These are phyloP conservation scores for Dasypogon diadema DNA, from an alignment of 2,888 invertebrate genomes.

Conservation along the genomic window DNA sequence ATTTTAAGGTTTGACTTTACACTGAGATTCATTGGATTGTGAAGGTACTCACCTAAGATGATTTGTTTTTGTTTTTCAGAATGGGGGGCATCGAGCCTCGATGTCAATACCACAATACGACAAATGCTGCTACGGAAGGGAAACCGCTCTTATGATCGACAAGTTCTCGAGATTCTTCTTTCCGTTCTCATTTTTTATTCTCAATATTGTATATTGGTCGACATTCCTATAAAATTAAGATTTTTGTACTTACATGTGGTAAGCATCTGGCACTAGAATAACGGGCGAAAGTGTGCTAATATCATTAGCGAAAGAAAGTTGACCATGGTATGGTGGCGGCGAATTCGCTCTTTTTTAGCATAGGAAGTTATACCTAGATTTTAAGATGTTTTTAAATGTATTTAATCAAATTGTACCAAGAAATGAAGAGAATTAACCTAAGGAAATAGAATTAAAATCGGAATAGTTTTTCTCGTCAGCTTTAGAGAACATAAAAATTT, in stretches of 20 bases:
- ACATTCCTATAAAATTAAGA: slow-evolving; percentile 76
- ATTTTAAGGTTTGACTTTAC: slow-evolving; percentile 83
- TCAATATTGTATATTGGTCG: slow-evolving; percentile 93
- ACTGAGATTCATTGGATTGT: too few relatives aligned
- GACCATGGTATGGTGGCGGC: too few relatives aligned
- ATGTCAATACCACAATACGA: slow-evolving; percentile 84
- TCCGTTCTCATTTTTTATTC: slow-evolving; percentile 88
- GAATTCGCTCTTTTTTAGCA: too few relatives aligned
- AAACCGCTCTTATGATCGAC: slow-evolving; percentile 86
- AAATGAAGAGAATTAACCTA: background rate
- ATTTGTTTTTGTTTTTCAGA: slow-evolving; percentile 62
- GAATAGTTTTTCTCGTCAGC: too few relatives aligned
- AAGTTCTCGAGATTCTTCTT: slow-evolving; percentile 90
- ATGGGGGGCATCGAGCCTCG: slow-evolving; percentile 73
- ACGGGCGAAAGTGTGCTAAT: too few relatives aligned
- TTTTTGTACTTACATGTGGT: background rate
- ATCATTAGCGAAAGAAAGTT: too few relatives aligned
- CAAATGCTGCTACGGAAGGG: slow-evolving; percentile 84
- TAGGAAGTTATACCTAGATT: background rate
- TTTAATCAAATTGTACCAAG: background rate
- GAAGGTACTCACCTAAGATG: too few relatives aligned
- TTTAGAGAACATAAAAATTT: too few relatives aligned
- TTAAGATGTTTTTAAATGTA: background rate
- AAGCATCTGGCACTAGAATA: background rate
- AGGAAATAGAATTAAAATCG: too few relatives aligned